A percentile compares a stretch with the other conserved stretches of the same genome.
These are phyloP conservation scores for Listronotus bonariensis DNA, from an alignment of 1,140 invertebrate species.

Conservation along the genomic window DNA sequence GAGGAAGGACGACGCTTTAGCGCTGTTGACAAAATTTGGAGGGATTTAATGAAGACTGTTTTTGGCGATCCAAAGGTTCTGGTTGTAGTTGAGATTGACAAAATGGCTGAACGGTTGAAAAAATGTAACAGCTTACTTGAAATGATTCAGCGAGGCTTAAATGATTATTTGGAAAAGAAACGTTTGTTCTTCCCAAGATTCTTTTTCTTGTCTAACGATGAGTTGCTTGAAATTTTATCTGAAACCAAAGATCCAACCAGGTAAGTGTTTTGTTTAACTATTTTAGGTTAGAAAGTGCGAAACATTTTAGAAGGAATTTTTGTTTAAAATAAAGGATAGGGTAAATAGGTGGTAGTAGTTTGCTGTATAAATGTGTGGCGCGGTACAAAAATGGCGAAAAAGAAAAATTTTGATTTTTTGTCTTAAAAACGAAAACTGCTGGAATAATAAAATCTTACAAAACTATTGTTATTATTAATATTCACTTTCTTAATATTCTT, in stretches of 20 bases:
- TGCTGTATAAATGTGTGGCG: too few species aligned
- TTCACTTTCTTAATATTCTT: too few species aligned
- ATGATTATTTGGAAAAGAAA: slow-evolving; percentile 96
- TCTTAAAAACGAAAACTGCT: too few species aligned
- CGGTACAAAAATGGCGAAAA: too few species aligned
- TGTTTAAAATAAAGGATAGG: too few species aligned
- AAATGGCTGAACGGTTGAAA: slow-evolving; percentile 87
- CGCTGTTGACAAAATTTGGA: slow-evolving; percentile 94
- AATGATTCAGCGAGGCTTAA: slow-evolving; percentile 89
- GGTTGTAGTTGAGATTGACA: slow-evolving; percentile 86
- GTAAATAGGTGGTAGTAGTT: too few species aligned
- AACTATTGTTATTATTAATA: too few species aligned
- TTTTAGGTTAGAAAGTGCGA: too few species aligned
- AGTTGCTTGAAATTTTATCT: slow-evolving; percentile 92
- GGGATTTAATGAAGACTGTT: slow-evolving; percentile 91
- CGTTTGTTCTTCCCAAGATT: slow-evolving; percentile 92
- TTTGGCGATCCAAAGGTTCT: slow-evolving; percentile 79
- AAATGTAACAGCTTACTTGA: slow-evolving; percentile 88
- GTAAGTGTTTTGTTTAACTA: slow-evolving; percentile 56
- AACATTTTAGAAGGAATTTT: slow-evolving; percentile 7
- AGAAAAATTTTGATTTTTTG: too few species aligned
- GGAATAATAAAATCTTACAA: too few species aligned
- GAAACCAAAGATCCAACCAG: slow-evolving; percentile 95
- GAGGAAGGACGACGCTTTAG: slow-evolving; percentile 89
- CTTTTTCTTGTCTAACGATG: slow-evolving; percentile 97